phyloP scores from a whole-genome alignment of 64 coral and sea anemone genomes.

The Porites australiensis region DNA sequence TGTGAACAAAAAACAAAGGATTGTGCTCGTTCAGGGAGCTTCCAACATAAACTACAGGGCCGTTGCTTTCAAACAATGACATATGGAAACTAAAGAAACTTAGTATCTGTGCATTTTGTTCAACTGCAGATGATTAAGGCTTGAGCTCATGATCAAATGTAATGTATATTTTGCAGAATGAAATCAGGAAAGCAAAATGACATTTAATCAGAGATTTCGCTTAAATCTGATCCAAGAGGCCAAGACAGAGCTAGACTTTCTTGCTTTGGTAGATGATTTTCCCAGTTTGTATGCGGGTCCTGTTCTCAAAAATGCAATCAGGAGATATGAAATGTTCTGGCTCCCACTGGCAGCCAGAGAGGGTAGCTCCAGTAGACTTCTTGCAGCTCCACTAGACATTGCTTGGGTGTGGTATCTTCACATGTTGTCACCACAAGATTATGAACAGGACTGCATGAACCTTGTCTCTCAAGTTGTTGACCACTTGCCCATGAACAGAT shows the following conservation, averaged over 20 bases:
- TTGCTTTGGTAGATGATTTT: background rate
- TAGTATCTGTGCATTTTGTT: too few species aligned
- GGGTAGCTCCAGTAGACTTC: slow-evolving; percentile 22
- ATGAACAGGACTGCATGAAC: slow-evolving; percentile 56
- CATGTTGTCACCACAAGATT: slow-evolving; percentile 61
- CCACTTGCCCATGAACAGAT: slow-evolving; percentile 58
- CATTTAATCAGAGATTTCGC: background rate
- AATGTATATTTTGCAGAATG: too few species aligned
- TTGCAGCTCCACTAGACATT: slow-evolving; percentile 33
- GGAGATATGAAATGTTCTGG: slow-evolving; percentile 82
- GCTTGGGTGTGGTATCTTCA: slow-evolving; percentile 79
- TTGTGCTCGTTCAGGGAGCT: too few species aligned
- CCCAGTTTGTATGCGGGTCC: slow-evolving; percentile 24
- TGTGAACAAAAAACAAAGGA: too few species aligned
- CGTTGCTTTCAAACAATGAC: too few species aligned
- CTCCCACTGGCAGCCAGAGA: slow-evolving; percentile 65
- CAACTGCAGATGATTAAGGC: too few species aligned
- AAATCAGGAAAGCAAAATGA: background rate
- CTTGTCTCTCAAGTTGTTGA: slow-evolving; percentile 52
- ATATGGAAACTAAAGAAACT: too few species aligned
- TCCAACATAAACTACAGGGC: too few species aligned
- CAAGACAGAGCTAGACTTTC: slow-evolving; percentile 18
- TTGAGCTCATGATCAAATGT: too few species aligned
- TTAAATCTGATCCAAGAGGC: slow-evolving; percentile 19
- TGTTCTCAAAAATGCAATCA: slow-evolving; percentile 41